Percentiles rank a stretch among this genome's conserved stretches.
Conservation (phyloP, 2,797 vertebrate genomes). For the Macropodus opercularis region DNA sequence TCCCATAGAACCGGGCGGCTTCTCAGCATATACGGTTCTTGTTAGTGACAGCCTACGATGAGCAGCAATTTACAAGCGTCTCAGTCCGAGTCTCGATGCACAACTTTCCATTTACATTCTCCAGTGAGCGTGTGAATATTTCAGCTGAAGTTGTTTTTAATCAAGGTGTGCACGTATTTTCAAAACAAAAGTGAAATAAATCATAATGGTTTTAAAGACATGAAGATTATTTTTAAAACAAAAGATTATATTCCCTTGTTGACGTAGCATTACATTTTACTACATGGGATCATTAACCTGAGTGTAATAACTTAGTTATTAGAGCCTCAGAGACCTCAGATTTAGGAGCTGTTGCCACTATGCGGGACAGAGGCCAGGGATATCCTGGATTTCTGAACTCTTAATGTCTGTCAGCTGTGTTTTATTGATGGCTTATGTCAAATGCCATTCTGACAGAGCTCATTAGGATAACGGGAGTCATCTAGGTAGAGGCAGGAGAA, state of each 20-base stretch:
- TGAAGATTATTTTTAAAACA: neutral
- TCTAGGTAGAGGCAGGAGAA: conserved; percentile 76
- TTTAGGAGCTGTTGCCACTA: conserved; percentile 28
- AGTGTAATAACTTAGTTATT: neutral
- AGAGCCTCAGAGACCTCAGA: conserved; percentile 38
- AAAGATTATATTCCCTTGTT: neutral
- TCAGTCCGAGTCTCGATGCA: conserved; percentile 18
- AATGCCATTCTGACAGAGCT: conserved; percentile 83
- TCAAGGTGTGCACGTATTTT: conserved; percentile 7
- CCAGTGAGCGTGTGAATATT: no score
- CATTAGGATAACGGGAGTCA: conserved; percentile 77
- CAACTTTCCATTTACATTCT: no score
- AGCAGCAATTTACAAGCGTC: conserved; percentile 30
- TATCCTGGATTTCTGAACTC: conserved; percentile 60
- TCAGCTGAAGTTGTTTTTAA: conserved; percentile 35
- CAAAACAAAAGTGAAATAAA: no score
- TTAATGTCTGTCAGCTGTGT: conserved; percentile 73
- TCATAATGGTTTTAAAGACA: no score
- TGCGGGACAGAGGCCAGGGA: conserved; percentile 31
- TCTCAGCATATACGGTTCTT: conserved; percentile 12
- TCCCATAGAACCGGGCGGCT: conserved; percentile 42
- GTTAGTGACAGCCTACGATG: conserved; percentile 15
- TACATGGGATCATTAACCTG: neutral
- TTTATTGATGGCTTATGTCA: conserved; percentile 82
- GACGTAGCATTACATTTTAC: neutral